phyloP scores from a whole-genome alignment of 2,797 vertebrate genomes.

The Phrynocephalus vlangalii region DNA sequence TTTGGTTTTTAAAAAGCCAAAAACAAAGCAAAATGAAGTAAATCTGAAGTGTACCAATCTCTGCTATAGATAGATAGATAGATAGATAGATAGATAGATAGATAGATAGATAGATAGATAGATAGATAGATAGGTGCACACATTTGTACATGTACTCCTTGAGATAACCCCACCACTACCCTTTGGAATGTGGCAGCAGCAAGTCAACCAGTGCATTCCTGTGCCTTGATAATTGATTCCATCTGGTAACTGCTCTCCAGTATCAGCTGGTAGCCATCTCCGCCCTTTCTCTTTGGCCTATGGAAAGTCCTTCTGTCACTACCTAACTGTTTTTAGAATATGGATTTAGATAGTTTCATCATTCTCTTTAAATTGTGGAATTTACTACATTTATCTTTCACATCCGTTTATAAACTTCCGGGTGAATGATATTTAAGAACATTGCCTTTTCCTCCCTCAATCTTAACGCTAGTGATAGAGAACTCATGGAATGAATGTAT shows the following conservation, averaged over 20 bases:
- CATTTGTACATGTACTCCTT: neutral
- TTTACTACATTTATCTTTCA: neutral
- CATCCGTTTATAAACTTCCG: neutral
- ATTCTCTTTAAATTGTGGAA: neutral
- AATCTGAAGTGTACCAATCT: neutral
- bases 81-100: too few relatives aligned
- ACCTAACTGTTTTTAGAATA: neutral
- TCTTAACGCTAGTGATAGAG: neutral
- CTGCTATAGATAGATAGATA: neutral
- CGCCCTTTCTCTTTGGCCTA: neutral
- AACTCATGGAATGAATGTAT: neutral
- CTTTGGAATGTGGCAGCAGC: slow-evolving; percentile 14
- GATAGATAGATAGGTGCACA: neutral
- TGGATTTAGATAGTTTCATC: neutral
- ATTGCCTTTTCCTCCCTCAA: neutral
- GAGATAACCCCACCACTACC: neutral
- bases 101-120: too few relatives aligned
- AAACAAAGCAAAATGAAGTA: neutral
- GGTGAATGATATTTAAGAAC: neutral
- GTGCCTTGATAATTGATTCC: slow-evolving; percentile 19
- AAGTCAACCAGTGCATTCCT: slow-evolving; percentile 11
- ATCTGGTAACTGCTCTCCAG: neutral
- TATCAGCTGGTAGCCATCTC: neutral
- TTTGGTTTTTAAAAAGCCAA: neutral
- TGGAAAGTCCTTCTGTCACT: neutral